phyloP scores from a whole-genome alignment of 2,888 invertebrate species.

The Amorpha juglandis region DNA sequence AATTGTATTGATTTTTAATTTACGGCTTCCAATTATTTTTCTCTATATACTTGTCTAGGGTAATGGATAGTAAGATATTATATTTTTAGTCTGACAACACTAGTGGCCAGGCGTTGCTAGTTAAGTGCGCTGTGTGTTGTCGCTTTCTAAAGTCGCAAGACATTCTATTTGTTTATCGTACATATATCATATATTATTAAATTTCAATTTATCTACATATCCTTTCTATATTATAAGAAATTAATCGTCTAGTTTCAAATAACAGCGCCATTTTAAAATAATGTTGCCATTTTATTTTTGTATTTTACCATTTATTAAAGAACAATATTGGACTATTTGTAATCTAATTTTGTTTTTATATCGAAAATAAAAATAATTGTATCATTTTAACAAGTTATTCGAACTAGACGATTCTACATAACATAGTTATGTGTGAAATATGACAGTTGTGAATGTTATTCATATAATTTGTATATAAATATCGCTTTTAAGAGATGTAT shows the following conservation, averaged over 20 bases:
- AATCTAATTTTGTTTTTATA: too few species aligned
- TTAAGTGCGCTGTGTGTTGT: constrained; percentile 76
- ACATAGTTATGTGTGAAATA: constrained; percentile 13
- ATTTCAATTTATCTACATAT: constrained; percentile 37
- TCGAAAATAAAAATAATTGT: not conserved
- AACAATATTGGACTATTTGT: not conserved
- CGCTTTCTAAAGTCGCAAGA: constrained; percentile 59
- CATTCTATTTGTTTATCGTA: constrained; percentile 52
- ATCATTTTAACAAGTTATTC: not conserved
- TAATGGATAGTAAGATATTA: constrained; percentile 42
- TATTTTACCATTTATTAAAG: not conserved
- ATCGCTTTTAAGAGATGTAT: constrained; percentile 10
- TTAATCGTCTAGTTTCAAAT: constrained; percentile 19
- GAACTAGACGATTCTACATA: constrained; percentile 1
- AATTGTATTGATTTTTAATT: not conserved
- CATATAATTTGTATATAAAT: constrained; percentile 1
- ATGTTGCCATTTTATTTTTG: not conserved
- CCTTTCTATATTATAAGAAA: constrained; percentile 30
- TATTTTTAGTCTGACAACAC: constrained; percentile 45
- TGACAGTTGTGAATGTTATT: not conserved
- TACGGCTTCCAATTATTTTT: not conserved
- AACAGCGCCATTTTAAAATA: too few species aligned
- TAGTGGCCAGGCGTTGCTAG: constrained; percentile 77
- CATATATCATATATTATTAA: constrained; percentile 48
- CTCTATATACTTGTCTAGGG: constrained; percentile 29